Conservation (phyloP, 2,888 invertebrate species). For the Pyrrhia umbra region DNA sequence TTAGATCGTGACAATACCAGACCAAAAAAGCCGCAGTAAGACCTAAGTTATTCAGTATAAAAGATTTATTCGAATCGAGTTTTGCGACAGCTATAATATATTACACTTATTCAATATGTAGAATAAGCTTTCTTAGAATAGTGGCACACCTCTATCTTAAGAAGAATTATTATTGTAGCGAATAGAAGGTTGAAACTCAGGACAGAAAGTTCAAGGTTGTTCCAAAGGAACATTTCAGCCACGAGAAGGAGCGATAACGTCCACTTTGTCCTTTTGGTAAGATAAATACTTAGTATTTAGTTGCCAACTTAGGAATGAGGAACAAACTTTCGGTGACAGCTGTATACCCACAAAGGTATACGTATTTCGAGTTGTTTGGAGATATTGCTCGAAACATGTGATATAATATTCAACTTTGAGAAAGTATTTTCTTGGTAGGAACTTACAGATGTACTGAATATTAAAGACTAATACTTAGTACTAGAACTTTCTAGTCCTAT, state of each 20-base stretch:
- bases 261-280: conserved; percentile 45
- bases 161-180: conserved; percentile 51
- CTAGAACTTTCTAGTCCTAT: conserved; percentile 5
- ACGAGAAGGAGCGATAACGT: conserved; percentile 47
- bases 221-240: conserved; percentile 47
- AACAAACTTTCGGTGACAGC: conserved; percentile 39
- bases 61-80: conserved; percentile 60
- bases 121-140: conserved; percentile 52
- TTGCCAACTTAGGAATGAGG: conserved; percentile 54
- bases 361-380: conserved; percentile 17
- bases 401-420: neutral
- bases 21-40: conserved; percentile 48
- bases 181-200: conserved; percentile 29
- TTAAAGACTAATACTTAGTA: neutral
- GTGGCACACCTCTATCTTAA: conserved; percentile 41
- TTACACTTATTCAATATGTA: conserved; percentile 45
- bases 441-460: neutral
- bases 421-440: neutral
- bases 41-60: conserved; percentile 50
- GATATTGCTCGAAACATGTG: neutral
- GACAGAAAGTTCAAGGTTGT: conserved; percentile 53
- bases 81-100: conserved; percentile 41
- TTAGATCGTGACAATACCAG: conserved; percentile 47
- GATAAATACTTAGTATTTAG: conserved; percentile 57
- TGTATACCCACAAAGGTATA: conserved; percentile 6